Evolutionary conservation across 2,888 invertebrate genomes (phyloP), one percentile per base, ranked within the genome.

Genomic region (Ennomos fuscantarius): DNA sequence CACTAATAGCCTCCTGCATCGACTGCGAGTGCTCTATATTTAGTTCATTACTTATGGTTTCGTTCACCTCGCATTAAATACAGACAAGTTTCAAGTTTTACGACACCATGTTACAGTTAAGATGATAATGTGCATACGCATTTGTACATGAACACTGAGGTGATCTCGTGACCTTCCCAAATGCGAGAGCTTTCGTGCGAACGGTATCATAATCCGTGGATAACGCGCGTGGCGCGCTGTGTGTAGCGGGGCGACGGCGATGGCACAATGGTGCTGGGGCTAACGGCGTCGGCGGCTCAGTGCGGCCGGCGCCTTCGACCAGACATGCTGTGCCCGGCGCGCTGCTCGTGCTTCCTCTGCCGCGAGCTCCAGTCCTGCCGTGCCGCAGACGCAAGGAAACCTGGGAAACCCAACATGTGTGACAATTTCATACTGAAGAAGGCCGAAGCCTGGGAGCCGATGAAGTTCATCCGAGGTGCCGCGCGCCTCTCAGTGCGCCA

Each of bases 311-410:
- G 84, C 89, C 77, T 74, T 77, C 81, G 82, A 82, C 74, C 80
- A 81, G 89, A 80, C 81, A 95, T 95, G 95, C 94, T 93, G 91
- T 95, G 95, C 89, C 93, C 93, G 74, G 93, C 94, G 92, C 94
- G 95, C 73, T 96, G 96, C 85, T 93, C 93, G 72, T 96, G 96
- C 87, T 94, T 95, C 78, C 92, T 96, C 76, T 96, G 96, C 82
- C 94, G 95, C 66, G 96, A 96, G 82, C 86, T 96, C 72, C 94
- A 93, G 72, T 94, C 94, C 70, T 94, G 93, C 79, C 93, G 93
- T 65, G 93, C 93, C 63, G 89, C 90, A 11, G 90, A 90, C 68
- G 83, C 88, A 47, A 81, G 89, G 66, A 91, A 87, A 79, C 89
- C 81, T 65, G 77, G 76, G 70, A 87, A 83, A 78, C 78, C 85